Conservation (phyloP, 2,113 vertebrate genomes). For the Cynopterus brachyotis region DNA sequence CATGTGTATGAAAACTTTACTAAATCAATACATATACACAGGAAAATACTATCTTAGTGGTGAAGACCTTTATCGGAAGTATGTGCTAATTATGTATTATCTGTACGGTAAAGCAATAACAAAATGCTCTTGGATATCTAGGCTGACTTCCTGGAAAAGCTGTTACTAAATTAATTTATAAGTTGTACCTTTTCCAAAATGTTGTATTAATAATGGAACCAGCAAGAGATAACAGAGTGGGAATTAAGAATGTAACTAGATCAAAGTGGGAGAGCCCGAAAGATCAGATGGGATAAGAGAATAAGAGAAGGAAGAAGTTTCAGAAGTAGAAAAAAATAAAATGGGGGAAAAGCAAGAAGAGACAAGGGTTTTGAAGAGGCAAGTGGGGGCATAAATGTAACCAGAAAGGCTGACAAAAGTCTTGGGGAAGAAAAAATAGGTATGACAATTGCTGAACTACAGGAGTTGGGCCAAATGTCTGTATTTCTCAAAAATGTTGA, state of each 20-base stretch:
- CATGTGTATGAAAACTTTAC: not conserved
- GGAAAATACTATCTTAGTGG: not conserved
- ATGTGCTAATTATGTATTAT: not conserved
- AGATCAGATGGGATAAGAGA: not conserved
- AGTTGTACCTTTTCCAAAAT: not conserved
- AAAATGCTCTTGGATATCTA: not conserved
- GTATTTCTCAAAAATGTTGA: constrained; percentile 35
- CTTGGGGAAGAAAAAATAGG: not conserved
- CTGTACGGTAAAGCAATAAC: not conserved
- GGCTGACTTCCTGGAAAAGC: not conserved
- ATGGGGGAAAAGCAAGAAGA: not conserved
- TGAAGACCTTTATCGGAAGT: not conserved
- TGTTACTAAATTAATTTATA: constrained; percentile 21
- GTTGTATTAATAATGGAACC: not conserved
- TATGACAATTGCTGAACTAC: not conserved
- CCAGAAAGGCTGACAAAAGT: not conserved
- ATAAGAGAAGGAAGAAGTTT: not conserved
- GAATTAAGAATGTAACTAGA: not conserved
- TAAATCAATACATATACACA: not conserved
- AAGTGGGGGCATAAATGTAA: not conserved
- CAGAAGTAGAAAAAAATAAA: not conserved
- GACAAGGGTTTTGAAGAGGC: not conserved
- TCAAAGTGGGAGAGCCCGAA: not conserved
- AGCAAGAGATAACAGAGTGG: not conserved
- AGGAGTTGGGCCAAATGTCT: not conserved